Evolutionary conservation across 2,113 vertebrate species (phyloP).

Genomic region (Pangasianodon gigas): DNA sequence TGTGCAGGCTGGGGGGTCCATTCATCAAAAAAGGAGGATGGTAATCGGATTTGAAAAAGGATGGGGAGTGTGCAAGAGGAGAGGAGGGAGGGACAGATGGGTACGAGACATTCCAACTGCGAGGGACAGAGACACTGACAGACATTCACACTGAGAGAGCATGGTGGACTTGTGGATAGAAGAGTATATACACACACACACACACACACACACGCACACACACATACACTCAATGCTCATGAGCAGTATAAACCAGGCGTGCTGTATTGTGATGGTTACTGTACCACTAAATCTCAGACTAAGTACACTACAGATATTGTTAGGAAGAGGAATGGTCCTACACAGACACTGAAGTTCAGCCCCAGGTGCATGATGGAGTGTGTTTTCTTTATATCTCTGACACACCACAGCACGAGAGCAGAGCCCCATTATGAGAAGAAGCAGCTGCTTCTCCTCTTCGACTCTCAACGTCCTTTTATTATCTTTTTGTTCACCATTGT

Average conservation of each 20-base stretch:
- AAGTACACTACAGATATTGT: constrained; percentile 3
- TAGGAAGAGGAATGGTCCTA: background rate
- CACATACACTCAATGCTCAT: constrained; percentile 61
- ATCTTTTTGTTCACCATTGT: background rate
- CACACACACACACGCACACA: constrained; percentile 41
- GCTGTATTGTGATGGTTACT: constrained; percentile 14
- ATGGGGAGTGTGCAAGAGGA: constrained; percentile 53
- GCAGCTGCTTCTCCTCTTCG: constrained; percentile 57
- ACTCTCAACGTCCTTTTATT: constrained; percentile 29
- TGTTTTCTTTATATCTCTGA: constrained; percentile 11
- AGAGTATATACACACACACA: constrained; percentile 19
- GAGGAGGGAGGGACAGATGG: constrained; percentile 69
- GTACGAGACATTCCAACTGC: constrained; percentile 66
- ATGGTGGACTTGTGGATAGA: constrained; percentile 11
- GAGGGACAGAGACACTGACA: constrained; percentile 61
- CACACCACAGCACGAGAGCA: constrained; percentile 46
- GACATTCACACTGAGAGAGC: constrained; percentile 50
- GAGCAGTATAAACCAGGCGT: constrained; percentile 41
- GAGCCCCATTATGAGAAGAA: constrained; percentile 62
- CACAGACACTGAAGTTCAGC: constrained; percentile 12
- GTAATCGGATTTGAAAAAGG: constrained; percentile 75
- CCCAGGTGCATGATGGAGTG: constrained; percentile 35
- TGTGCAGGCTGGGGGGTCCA: constrained; percentile 59
- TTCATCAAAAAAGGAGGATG: constrained; percentile 64
- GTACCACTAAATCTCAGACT: constrained; percentile 10